A percentile compares a stretch with the other conserved stretches of the same genome.
Conservation (phyloP, 2,113 vertebrate species). For the Pao palembangensis region DNA sequence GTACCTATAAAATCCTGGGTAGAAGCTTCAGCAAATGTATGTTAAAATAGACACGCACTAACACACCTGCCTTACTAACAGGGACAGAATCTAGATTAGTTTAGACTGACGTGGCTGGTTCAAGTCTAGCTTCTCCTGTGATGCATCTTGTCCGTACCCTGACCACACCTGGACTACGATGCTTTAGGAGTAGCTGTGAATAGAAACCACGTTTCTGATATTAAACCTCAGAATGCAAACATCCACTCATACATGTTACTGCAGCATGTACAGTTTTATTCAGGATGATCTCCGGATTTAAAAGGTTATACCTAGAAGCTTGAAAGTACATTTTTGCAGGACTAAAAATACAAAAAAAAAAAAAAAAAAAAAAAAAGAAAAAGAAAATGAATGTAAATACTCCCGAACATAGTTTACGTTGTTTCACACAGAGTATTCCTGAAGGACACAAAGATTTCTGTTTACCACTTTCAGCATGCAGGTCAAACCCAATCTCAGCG, state of each 20-base stretch:
- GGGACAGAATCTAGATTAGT: slow-evolving; percentile 40
- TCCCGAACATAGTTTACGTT: no score
- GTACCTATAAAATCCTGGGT: slow-evolving; percentile 13
- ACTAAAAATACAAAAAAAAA: not conserved
- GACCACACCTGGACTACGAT: slow-evolving; percentile 40
- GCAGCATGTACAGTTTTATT: slow-evolving; percentile 44
- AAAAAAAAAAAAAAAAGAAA: no score
- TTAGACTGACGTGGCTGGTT: slow-evolving; percentile 31
- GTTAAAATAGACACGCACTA: slow-evolving; percentile 25
- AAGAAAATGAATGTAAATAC: no score
- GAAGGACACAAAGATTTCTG: no score
- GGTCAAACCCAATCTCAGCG: no score
- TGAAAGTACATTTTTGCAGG: slow-evolving; percentile 5
- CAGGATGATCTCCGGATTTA: slow-evolving; percentile 11
- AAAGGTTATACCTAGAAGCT: slow-evolving; percentile 11
- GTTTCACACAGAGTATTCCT: no score
- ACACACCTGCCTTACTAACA: slow-evolving; percentile 50
- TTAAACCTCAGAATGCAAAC: slow-evolving; percentile 23
- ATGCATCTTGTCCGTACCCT: slow-evolving; percentile 35
- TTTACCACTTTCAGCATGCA: no score
- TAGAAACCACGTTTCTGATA: slow-evolving; percentile 20
- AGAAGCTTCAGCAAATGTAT: slow-evolving; percentile 36
- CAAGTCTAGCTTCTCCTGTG: slow-evolving; percentile 31
- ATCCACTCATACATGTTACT: slow-evolving; percentile 19
- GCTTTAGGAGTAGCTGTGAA: slow-evolving; percentile 24